A percentile compares a stretch with the other conserved stretches of the same genome.
Evolutionary conservation across 1,140 invertebrate species (phyloP).

Genomic region (Phthorimaea operculella): DNA sequence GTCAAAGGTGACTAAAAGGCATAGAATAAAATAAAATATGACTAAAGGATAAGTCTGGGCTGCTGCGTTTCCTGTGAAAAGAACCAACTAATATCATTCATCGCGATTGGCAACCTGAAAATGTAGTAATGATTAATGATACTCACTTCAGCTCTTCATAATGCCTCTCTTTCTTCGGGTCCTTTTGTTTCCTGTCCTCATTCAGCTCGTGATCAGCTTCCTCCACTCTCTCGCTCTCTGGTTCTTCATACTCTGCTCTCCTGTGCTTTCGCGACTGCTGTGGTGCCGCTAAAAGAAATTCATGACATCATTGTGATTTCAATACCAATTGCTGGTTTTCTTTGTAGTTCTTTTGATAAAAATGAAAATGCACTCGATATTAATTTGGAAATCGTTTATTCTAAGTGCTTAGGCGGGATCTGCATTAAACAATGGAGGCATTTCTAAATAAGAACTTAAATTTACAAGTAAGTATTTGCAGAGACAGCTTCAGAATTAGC

Average conservation of each 20-base stretch:
- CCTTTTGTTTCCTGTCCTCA: slow-evolving; percentile 13
- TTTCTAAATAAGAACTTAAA: slow-evolving; percentile 11
- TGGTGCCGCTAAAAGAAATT: background rate
- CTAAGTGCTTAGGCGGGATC: no score
- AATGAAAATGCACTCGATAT: no score
- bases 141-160: slow-evolving; percentile 44
- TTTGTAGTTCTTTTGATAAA: no score
- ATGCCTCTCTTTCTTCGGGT: slow-evolving; percentile 18
- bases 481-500: slow-evolving; percentile 10
- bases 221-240: slow-evolving; percentile 29
- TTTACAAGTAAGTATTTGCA: background rate
- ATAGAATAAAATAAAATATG: no score
- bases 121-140: background rate
- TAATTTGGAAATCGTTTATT: no score
- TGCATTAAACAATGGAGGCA: background rate
- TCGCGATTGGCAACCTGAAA: no score
- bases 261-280: background rate
- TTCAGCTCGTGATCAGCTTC: slow-evolving; percentile 5
- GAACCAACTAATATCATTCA: no score
- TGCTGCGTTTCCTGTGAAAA: no score
- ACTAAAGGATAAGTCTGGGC: no score
- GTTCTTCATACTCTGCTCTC: slow-evolving; percentile 2
- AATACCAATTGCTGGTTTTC: no score
- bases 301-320: no score
- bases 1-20: no score